Evolutionary conservation across 2,797 vertebrate species (phyloP).

Genomic region (Syngnathus rostellatus): DNA sequence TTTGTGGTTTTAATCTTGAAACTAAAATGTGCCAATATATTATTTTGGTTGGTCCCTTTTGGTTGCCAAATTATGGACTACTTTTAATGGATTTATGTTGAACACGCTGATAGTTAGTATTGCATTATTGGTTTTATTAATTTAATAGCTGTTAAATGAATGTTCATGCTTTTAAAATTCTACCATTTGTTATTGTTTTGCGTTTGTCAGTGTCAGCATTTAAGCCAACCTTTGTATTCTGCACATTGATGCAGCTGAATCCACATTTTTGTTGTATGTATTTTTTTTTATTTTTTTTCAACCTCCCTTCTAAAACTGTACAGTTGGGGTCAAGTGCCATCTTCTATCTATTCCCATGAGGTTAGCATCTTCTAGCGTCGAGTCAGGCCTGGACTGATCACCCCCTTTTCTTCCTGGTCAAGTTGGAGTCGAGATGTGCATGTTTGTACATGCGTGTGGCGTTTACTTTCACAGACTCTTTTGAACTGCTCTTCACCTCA

Average conservation of each 20-base stretch:
- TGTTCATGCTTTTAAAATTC: slow-evolving; percentile 36
- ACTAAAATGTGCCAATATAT: slow-evolving; percentile 53
- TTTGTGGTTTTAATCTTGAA: slow-evolving; percentile 40
- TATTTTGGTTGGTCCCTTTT: slow-evolving; percentile 20
- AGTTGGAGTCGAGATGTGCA: slow-evolving; percentile 3
- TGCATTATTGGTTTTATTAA: slow-evolving; percentile 37
- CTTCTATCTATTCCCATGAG: slow-evolving; percentile 25
- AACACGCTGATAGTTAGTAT: slow-evolving; percentile 29
- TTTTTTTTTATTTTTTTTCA: neutral
- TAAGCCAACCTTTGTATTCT: neutral
- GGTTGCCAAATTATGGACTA: slow-evolving; percentile 55
- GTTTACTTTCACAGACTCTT: slow-evolving; percentile 70
- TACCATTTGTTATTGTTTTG: slow-evolving; percentile 16
- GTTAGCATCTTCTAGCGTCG: slow-evolving; percentile 21
- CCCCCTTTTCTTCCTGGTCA: slow-evolving; percentile 26
- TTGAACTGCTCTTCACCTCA: slow-evolving; percentile 85
- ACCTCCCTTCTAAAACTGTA: slow-evolving; percentile 12
- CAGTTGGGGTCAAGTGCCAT: slow-evolving; percentile 41
- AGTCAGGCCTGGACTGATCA: slow-evolving; percentile 12
- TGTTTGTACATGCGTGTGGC: slow-evolving; percentile 46
- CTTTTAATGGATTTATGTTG: slow-evolving; percentile 38
- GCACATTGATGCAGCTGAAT: slow-evolving; percentile 27
- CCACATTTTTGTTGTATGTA: neutral
- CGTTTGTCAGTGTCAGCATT: slow-evolving; percentile 22
- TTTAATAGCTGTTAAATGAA: slow-evolving; percentile 28